Evolutionary conservation across 2,113 vertebrate species (phyloP).

Genomic region (Sylvilagus bachmani): DNA sequence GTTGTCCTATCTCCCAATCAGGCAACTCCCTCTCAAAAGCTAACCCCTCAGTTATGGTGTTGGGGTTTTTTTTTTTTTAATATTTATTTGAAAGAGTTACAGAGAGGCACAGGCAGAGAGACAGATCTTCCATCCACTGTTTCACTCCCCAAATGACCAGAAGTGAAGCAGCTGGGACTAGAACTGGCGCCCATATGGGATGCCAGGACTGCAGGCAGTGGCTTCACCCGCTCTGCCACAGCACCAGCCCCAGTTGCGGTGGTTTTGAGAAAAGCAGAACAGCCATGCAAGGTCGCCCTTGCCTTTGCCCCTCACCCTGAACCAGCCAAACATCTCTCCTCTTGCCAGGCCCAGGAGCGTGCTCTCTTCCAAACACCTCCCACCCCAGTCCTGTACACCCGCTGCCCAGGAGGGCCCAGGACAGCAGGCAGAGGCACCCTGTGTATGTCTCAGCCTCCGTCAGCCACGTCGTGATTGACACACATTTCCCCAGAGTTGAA

Average conservation of each 20-base stretch:
- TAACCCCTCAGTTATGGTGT: background rate
- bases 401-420: background rate
- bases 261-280: background rate
- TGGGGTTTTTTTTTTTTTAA: background rate
- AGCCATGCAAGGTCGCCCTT: too few relatives aligned
- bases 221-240: too few relatives aligned
- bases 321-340: background rate
- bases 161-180: too few relatives aligned
- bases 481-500: background rate
- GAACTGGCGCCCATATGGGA: too few relatives aligned
- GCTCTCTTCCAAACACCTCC: background rate
- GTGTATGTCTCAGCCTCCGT: too few relatives aligned
- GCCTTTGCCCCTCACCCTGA: background rate
- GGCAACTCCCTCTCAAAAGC: background rate
- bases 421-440: background rate
- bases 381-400: background rate
- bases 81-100: too few relatives aligned
- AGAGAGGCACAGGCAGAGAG: too few relatives aligned
- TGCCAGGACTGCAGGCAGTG: too few relatives aligned
- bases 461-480: background rate
- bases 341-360: background rate
- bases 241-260: too few relatives aligned
- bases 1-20: background rate
- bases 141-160: too few relatives aligned
- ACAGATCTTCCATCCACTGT: too few relatives aligned